These are phyloP conservation scores for Varanus salvator DNA, from an alignment of 2,113 vertebrate genomes.

Conservation along the genomic window DNA sequence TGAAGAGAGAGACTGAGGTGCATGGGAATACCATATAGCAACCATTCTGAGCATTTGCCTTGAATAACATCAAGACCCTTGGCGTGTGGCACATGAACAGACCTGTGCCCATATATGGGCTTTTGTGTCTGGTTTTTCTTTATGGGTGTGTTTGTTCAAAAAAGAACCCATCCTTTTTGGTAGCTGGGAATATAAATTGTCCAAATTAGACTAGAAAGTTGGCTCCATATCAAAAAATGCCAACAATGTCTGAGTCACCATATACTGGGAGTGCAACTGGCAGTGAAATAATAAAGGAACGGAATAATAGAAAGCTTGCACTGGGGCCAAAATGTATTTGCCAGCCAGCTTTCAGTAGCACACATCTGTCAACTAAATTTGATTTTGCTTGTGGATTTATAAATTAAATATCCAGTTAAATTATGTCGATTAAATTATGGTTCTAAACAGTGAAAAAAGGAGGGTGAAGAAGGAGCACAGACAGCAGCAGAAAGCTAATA, in stretches of 20 bases:
- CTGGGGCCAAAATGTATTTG: conserved; percentile 16
- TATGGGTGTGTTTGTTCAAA: conserved; percentile 9
- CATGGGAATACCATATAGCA: neutral
- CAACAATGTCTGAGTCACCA: conserved; percentile 22
- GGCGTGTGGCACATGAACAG: accelerated
- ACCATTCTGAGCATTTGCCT: conserved; percentile 13
- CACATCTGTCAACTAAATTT: conserved; percentile 10
- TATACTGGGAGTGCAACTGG: conserved; percentile 6
- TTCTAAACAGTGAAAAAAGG: neutral
- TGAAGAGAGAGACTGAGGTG: too few relatives aligned
- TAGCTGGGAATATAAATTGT: conserved; percentile 19
- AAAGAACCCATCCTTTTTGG: neutral
- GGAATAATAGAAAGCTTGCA: neutral
- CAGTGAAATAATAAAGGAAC: conserved; percentile 31
- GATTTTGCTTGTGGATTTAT: conserved; percentile 13
- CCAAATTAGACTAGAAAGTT: conserved; percentile 34
- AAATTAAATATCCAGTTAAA: conserved; percentile 24
- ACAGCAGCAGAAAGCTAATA: neutral
- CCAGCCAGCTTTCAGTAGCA: conserved; percentile 16
- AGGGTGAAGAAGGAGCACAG: neutral
- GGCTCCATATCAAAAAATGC: conserved; percentile 48
- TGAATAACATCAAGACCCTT: neutral
- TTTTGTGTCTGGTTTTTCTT: neutral
- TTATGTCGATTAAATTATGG: neutral
- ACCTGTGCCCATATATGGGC: neutral